Base-by-base conservation (phyloP, 2,113 vertebrate genomes). In the Mellivora capensis region DNA sequence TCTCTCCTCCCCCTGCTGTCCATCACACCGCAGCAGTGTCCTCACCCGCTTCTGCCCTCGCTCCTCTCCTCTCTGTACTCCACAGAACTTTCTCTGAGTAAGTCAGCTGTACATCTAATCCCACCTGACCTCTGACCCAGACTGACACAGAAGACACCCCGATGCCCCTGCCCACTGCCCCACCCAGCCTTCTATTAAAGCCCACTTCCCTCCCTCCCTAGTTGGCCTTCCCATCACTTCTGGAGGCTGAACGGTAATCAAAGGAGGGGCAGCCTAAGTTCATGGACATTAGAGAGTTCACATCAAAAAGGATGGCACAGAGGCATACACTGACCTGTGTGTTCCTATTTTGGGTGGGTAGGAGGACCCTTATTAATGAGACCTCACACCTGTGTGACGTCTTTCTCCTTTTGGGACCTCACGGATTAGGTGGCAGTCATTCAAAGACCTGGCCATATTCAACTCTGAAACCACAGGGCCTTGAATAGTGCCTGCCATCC, bases 241-340 rank as follows among this genome's bases (percentile, higher is more conserved):
- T 39, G 44, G 87, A 74, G 23, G n/a, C 37, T 13, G 31, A 91
- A 39, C 10, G 72, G 47, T 20, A 6, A 18, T 15, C 57, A 25
- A 20, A 74, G 61, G 25, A 9, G 74, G 47, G 39, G 20, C 4
- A 0, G 47, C 25, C 80, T 54, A 37, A 61, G 34, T 18, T 31
- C 13, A 13, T 1, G 52, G 69, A 42, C 6, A 13, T 4, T 1
- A 7, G 62, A 89, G 72, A 25, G 21, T n/a, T n/a, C 25, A 80
- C 2, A 49, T 77, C 59, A 29, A 61, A 83, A 6, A 25, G 37
- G 1, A 31, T 1, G 31, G 64, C 64, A 8, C 37, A 7, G 37
- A 61, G 31, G 52, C 4, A 0, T 0, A 9, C 25, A 12, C 0
- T 1, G 76, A 49, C 67, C 57, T 3, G 6, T 3, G 3, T 9